A percentile compares a stretch with the other conserved stretches of the same genome.
phyloP scores from a whole-genome alignment of 2,888 invertebrate species.

The Nemotelus nigrinus region DNA sequence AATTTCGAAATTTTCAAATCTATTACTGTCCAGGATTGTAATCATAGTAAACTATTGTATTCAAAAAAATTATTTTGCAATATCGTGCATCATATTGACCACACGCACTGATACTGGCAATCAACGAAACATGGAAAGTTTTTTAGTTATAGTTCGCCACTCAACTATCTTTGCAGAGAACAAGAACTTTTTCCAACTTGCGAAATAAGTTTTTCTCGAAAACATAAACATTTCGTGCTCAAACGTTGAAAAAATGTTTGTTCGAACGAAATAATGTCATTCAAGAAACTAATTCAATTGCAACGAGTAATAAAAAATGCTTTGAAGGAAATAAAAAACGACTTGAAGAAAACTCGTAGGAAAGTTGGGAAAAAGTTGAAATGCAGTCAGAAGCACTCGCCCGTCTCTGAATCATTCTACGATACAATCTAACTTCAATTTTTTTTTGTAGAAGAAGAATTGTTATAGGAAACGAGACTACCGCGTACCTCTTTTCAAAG shows the following conservation, averaged over 20 bases:
- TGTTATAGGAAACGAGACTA: constrained; percentile 27
- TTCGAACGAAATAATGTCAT: constrained; percentile 37
- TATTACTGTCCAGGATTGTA: too few relatives aligned
- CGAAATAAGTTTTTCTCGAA: neutral
- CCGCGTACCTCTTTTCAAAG: constrained; percentile 47
- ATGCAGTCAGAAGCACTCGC: constrained; percentile 20
- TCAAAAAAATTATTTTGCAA: too few relatives aligned
- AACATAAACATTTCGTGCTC: constrained; percentile 47
- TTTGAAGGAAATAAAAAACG: constrained; percentile 18
- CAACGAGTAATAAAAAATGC: constrained; percentile 30
- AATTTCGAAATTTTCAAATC: too few relatives aligned
- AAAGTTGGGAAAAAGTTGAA: constrained; percentile 30
- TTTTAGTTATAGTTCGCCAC: too few relatives aligned
- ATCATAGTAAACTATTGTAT: too few relatives aligned
- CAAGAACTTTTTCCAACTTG: too few relatives aligned
- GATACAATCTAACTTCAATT: constrained; percentile 25
- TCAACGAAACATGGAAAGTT: too few relatives aligned
- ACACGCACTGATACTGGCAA: too few relatives aligned
- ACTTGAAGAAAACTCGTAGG: constrained; percentile 26
- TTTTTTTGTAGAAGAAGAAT: constrained; percentile 16
- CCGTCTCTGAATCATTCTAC: neutral
- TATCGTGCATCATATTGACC: too few relatives aligned
- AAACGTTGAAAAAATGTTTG: constrained; percentile 27
- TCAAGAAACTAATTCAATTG: constrained; percentile 49
- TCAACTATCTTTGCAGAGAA: too few relatives aligned